Conservation (phyloP, 2,113 vertebrate species). For the Centropus bengalensis region DNA sequence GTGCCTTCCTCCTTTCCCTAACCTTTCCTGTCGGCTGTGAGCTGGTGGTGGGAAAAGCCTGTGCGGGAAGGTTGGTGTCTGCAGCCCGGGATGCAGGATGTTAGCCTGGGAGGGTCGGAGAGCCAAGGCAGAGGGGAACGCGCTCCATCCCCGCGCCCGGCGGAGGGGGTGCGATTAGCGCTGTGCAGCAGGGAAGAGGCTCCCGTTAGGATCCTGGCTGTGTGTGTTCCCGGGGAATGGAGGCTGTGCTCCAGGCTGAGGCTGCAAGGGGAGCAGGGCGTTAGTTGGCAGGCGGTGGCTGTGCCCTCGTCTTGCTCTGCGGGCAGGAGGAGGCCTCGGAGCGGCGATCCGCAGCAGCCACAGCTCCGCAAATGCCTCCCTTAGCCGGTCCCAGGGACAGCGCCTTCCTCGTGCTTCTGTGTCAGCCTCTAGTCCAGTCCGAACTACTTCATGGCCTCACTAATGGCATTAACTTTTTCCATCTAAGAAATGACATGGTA, state of each 20-base stretch:
- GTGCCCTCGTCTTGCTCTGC: no score
- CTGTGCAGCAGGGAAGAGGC: no score
- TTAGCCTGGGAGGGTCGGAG: not conserved
- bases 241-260: no score
- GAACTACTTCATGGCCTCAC: not conserved
- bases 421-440: fast-evolving
- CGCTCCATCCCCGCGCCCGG: fast-evolving
- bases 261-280: no score
- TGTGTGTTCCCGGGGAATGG: no score
- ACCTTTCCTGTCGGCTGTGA: not conserved
- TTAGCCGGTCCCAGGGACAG: fast-evolving
- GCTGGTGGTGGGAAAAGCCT: not conserved
- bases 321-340: no score
- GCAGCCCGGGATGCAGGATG: not conserved
- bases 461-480: fast-evolving
- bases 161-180: not conserved
- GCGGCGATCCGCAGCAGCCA: not conserved
- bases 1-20: not conserved
- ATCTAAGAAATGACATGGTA: fast-evolving
- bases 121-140: not conserved
- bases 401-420: fast-evolving
- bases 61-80: not conserved
- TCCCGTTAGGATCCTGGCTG: no score
- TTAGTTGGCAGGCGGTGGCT: no score
- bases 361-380: not conserved